Evolutionary conservation across 1,140 invertebrate genomes (phyloP).

Genomic region (Aphelenchoides besseyi): DNA sequence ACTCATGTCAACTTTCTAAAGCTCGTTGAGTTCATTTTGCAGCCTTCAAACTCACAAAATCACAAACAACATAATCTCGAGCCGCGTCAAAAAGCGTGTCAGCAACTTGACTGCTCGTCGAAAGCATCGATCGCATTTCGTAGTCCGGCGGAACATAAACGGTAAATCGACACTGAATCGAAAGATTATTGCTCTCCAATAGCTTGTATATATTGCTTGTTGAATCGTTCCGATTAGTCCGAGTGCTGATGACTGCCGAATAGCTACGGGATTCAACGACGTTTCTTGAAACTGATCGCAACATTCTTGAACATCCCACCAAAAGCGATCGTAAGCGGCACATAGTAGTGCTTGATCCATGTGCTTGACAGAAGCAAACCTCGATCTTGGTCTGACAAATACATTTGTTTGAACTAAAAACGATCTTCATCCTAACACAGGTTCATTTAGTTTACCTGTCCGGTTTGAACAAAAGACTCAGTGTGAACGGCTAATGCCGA

Average conservation of each 20-base stretch:
- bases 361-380: constrained; percentile 12
- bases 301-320: constrained; percentile 32
- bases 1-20: background rate
- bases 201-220: too few species aligned
- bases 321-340: constrained; percentile 33
- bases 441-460: too few species aligned
- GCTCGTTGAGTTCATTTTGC: too few species aligned
- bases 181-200: too few species aligned
- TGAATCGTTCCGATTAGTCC: constrained; percentile 36
- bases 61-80: constrained; percentile 4
- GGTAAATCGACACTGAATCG: constrained; percentile 45
- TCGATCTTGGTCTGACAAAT: constrained; percentile 16
- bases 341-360: constrained; percentile 26
- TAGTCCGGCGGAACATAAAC: constrained; percentile 40
- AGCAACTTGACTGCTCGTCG: constrained; percentile 20
- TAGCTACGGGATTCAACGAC: constrained; percentile 26
- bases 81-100: constrained; percentile 29
- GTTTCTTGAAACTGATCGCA: constrained; percentile 41
- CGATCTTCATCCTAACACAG: too few species aligned
- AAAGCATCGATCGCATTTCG: constrained; percentile 25
- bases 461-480: constrained; percentile 28
- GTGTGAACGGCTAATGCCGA: constrained; percentile 15
- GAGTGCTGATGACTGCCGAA: constrained; percentile 27
- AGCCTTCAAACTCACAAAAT: too few species aligned
- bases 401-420: constrained; percentile 33